Conservation (phyloP, 2,797 vertebrate species). For the Periparus ater region DNA sequence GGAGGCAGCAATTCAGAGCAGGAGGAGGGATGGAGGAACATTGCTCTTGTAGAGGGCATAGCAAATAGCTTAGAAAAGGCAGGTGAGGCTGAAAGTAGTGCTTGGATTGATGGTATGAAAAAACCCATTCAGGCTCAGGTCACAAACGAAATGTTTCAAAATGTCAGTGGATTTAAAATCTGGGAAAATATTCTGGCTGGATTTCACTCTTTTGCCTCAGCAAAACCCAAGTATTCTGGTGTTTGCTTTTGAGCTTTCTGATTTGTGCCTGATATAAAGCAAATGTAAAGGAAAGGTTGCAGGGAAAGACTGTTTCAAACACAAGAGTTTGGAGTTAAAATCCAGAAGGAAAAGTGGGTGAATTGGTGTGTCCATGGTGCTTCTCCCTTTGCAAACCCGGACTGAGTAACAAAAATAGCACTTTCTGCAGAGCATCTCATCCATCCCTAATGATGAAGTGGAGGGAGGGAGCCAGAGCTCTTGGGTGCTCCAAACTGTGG, state of each 20-base stretch:
- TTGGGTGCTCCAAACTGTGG: not conserved
- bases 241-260: slow-evolving; percentile 55
- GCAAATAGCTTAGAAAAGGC: not conserved
- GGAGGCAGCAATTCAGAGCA: not conserved
- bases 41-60: not conserved
- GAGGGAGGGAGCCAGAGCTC: not conserved
- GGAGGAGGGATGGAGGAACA: not conserved
- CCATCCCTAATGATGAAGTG: not conserved
- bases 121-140: not conserved
- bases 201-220: not conserved
- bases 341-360: not conserved
- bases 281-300: slow-evolving; percentile 62
- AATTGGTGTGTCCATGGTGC: accelerated
- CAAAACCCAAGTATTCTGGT: not conserved
- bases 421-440: not conserved
- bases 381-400: not conserved
- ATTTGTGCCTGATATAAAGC: slow-evolving; percentile 18
- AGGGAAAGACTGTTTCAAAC: not conserved
- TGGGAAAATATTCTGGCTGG: slow-evolving; percentile 4
- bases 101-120: not conserved
- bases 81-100: not conserved
- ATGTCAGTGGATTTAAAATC: slow-evolving; percentile 55
- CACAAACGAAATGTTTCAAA: not conserved
- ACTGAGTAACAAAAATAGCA: accelerated
- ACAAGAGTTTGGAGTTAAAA: not conserved